These are phyloP conservation scores for Nycticryphes semicollaris DNA, from an alignment of 2,113 vertebrate species.

Conservation along the genomic window DNA sequence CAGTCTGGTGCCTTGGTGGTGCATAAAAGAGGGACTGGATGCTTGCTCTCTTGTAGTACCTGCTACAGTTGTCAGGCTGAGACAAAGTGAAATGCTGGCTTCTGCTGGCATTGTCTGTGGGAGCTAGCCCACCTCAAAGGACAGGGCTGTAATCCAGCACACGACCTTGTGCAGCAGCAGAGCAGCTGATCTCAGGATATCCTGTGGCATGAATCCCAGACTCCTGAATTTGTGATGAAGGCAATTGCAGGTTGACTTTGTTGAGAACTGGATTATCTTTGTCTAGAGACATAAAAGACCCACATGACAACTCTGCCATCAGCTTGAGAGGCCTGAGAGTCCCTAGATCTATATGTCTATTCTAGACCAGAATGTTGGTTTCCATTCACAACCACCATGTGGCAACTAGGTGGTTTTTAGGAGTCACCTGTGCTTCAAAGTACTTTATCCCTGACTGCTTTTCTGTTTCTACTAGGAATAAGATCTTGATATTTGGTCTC, in stretches of 20 bases:
- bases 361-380: neutral
- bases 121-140: neutral
- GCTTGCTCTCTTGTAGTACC: neutral
- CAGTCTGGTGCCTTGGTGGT: neutral
- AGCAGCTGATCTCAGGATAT: neutral
- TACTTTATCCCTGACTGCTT: neutral
- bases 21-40: neutral
- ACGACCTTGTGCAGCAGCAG: neutral
- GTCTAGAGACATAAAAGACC: neutral
- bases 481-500: slow-evolving; percentile 85
- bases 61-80: neutral
- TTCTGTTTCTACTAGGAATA: slow-evolving; percentile 72
- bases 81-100: neutral
- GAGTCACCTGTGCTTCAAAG: neutral
- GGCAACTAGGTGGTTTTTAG: neutral
- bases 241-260: neutral
- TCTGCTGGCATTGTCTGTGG: neutral
- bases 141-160: neutral
- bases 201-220: neutral
- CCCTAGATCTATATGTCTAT: neutral
- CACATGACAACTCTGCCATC: neutral
- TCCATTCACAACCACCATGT: neutral
- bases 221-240: neutral
- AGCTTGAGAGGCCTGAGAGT: neutral
- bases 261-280: neutral